Base-by-base conservation (phyloP, 2,888 invertebrate species). In the Dasysyrphus albostriatus region DNA sequence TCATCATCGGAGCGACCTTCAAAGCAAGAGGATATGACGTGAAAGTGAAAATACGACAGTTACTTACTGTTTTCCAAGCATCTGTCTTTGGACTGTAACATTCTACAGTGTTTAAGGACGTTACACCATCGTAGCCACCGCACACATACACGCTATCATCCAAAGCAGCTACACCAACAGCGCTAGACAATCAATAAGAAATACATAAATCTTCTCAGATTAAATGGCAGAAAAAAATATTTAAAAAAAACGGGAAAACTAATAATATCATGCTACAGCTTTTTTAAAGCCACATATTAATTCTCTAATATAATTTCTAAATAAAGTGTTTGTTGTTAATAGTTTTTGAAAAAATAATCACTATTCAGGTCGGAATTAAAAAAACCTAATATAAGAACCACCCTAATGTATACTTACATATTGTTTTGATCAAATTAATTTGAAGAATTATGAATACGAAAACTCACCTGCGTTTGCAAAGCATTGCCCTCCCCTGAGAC, bases 81-180 rank as follows among this genome's bases (percentile, higher is more conserved):
- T 96, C 95, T 49, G 94, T 94, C 89, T 94, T 94, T 39, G 96
- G 96, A 90, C 96, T 95, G 91, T 97, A 98, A 89, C 96, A 94
- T 92, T 98, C 93, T 1, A 97, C 97, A 0, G 96, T 96, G 91
- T 96, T 96, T 12, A 98, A 93, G 12, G 97, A 97, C 1, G 96
- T 95, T 6, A 96, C 95, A 3, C 98, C 98, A 92, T 97, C 97
- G 90, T 97, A 97, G 2, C 97, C 97, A 3, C 96, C 96, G 91
- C 96, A 96, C 0, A 96, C 97, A 90, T 97, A 98, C 69, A 98
- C 95, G 89, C 95, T 95, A 90, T 96, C 96, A 88, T 96, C 95
- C 34, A 97, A 93, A 3, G 97, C 95, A 14, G 97, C 96, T 10
- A 97, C 97, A 19, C 97, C 97, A 2, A 97, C 94, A 83, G 96